Conservation (phyloP, 2,113 vertebrate genomes). For the Sebastes schlegelii region DNA sequence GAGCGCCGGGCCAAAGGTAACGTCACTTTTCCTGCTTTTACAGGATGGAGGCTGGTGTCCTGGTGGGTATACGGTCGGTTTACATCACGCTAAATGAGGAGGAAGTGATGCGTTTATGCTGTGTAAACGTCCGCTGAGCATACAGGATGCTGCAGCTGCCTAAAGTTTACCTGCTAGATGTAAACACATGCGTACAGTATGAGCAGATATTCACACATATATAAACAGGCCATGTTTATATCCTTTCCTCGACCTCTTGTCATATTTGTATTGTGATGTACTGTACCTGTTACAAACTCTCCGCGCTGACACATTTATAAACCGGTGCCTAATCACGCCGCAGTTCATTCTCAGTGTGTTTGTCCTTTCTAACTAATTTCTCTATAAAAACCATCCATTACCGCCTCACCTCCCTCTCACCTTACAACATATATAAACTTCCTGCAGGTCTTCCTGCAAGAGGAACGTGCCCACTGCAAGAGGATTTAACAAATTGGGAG, state of each 20-base stretch:
- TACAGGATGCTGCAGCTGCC: slow-evolving; percentile 75
- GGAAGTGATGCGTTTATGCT: slow-evolving; percentile 82
- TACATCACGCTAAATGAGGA: slow-evolving; percentile 69
- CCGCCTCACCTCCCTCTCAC: slow-evolving; percentile 41
- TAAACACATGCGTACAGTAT: slow-evolving; percentile 56
- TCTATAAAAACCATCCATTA: slow-evolving; percentile 34
- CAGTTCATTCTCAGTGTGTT: slow-evolving; percentile 39
- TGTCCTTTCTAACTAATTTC: slow-evolving; percentile 48
- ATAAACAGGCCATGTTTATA: slow-evolving; percentile 44
- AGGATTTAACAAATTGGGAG: slow-evolving; percentile 66
- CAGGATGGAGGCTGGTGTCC: slow-evolving; percentile 49
- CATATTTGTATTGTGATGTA: slow-evolving; percentile 33
- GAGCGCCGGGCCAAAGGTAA: slow-evolving; percentile 41
- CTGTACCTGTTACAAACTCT: slow-evolving; percentile 39
- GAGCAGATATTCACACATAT: slow-evolving; percentile 1
- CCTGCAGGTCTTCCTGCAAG: slow-evolving; percentile 31
- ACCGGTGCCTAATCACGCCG: slow-evolving; percentile 33
- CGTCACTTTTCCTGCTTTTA: slow-evolving; percentile 52
- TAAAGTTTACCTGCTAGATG: slow-evolving; percentile 79
- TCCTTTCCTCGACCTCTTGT: slow-evolving; percentile 17
- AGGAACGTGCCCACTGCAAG: slow-evolving; percentile 42
- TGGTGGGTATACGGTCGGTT: slow-evolving; percentile 61
- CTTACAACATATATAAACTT: slow-evolving; percentile 47
- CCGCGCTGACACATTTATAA: slow-evolving; percentile 55
- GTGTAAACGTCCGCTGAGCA: slow-evolving; percentile 74